Conservation (phyloP, 2,797 vertebrate genomes). For the Phylloscopus collybita region DNA sequence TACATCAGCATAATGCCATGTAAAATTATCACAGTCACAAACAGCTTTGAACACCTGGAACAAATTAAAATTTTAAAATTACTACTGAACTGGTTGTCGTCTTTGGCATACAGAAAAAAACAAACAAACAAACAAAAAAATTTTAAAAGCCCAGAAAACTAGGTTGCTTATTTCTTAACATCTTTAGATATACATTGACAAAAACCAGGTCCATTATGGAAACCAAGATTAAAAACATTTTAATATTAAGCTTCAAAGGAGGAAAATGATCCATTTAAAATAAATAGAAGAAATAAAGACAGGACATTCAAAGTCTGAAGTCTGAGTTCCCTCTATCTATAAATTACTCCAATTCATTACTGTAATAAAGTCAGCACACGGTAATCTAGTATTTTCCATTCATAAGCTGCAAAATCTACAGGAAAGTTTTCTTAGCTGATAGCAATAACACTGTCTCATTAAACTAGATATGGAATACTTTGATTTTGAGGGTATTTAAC, state of each 20-base stretch:
- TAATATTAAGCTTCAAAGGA: not conserved
- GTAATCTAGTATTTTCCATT: not conserved
- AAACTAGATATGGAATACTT: not conserved
- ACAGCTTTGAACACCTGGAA: not conserved
- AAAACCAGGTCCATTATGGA: not conserved
- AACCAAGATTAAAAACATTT: not conserved
- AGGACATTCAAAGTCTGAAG: not conserved
- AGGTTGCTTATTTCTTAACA: not conserved
- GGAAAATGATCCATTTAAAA: not conserved
- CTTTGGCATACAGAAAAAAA: not conserved
- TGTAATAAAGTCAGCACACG: not conserved
- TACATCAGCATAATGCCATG: not conserved
- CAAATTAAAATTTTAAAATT: not conserved
- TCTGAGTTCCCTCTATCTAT: not conserved
- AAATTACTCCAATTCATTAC: not conserved
- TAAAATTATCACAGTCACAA: not conserved
- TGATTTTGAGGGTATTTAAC: not conserved
- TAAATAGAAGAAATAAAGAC: not conserved
- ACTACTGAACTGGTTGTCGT: not conserved
- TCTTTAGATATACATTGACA: not conserved
- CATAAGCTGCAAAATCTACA: not conserved
- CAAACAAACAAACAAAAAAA: no score
- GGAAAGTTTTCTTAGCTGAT: not conserved
- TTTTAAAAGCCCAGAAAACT: accelerated
- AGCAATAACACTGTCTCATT: not conserved